These are phyloP conservation scores for Drosophila prolongata DNA, from an alignment of 2,888 invertebrate species.

Conservation along the genomic window DNA sequence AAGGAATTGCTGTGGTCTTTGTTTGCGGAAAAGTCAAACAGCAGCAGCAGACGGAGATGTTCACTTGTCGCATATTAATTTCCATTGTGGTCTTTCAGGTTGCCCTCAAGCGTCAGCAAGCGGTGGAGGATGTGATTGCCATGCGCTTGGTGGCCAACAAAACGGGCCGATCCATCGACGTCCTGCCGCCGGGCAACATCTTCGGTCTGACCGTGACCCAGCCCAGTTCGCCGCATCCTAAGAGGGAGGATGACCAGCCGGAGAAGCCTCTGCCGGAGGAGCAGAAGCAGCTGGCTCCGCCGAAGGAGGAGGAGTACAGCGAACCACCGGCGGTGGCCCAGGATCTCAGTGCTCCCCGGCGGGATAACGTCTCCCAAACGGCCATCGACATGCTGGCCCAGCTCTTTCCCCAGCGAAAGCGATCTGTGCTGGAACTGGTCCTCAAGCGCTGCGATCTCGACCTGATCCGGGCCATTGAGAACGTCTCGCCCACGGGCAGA, in stretches of 20 bases:
- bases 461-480: constrained; percentile 87
- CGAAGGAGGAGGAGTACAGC: constrained; percentile 4
- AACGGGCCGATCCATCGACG: constrained; percentile 89
- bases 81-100: constrained; percentile 87
- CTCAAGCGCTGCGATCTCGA: constrained; percentile 96
- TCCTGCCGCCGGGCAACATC: constrained; percentile 95
- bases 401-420: constrained; percentile 95
- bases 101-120: constrained; percentile 97
- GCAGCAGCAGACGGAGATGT: constrained; percentile 47
- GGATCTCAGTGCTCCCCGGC: constrained; percentile 61
- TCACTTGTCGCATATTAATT: constrained; percentile 80
- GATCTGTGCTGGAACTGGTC: constrained; percentile 95
- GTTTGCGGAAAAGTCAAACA: constrained; percentile 63
- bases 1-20: constrained; percentile 55
- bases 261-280: constrained; percentile 9
- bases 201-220: constrained; percentile 94
- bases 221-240: constrained; percentile 85
- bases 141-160: constrained; percentile 94
- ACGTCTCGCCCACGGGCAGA: constrained; percentile 71
- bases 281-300: not conserved
- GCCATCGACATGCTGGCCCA: constrained; percentile 93
- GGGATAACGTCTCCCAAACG: constrained; percentile 87
- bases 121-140: constrained; percentile 98
- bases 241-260: constrained; percentile 4
- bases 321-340: constrained; percentile 54